Conservation (phyloP, 2,113 vertebrate species). For the Pseudolaguvia tuberculata region DNA sequence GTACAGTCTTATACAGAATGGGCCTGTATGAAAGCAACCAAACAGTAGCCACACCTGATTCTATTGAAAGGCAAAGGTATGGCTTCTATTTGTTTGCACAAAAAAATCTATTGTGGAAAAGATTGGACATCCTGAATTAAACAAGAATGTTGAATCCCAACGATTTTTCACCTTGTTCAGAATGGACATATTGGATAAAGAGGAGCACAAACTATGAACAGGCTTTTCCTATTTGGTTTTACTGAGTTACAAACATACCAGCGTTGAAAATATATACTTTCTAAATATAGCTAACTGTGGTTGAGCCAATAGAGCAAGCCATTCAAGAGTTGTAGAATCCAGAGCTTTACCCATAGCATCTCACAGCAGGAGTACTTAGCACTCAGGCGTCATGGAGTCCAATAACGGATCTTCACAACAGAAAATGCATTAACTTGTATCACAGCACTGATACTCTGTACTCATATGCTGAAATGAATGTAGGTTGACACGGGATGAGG, state of each 20-base stretch:
- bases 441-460: constrained; percentile 31
- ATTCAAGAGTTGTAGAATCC: constrained; percentile 31
- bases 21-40: too few species aligned
- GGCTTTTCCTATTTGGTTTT: constrained; percentile 23
- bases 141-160: constrained; percentile 1
- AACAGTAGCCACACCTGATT: too few species aligned
- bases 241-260: not conserved
- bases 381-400: not conserved
- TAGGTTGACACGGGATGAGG: constrained; percentile 19
- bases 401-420: not conserved
- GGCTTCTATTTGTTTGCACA: too few species aligned
- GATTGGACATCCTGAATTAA: not conserved
- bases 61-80: too few species aligned
- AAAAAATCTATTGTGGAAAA: too few species aligned
- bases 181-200: constrained; percentile 7
- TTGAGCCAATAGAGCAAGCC: constrained; percentile 24
- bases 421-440: constrained; percentile 20
- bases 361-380: constrained; percentile 38
- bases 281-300: not conserved
- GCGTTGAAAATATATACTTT: not conserved
- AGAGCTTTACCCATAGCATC: constrained; percentile 26
- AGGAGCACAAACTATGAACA: constrained; percentile 25
- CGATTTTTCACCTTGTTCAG: constrained; percentile 8
- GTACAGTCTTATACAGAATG: too few species aligned
- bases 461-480: constrained; percentile 38